phyloP scores from a whole-genome alignment of 2,113 vertebrate genomes.

The Apteryx mantelli region DNA sequence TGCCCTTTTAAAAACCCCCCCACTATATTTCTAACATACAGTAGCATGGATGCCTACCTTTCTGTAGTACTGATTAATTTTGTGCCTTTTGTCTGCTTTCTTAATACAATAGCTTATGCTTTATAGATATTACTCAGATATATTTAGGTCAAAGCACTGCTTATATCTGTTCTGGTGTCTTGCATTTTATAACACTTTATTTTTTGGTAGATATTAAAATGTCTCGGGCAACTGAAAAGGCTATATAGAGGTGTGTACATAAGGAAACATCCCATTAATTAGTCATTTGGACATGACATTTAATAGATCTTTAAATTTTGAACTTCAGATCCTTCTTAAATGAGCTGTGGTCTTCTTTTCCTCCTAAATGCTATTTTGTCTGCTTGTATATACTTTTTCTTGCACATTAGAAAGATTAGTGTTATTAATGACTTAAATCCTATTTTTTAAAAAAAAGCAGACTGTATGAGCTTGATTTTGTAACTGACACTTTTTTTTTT shows the following conservation, averaged over 20 bases:
- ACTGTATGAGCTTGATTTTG: conserved; percentile 32
- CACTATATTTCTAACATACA: not conserved
- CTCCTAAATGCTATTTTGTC: not conserved
- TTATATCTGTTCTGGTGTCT: not conserved
- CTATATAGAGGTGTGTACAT: not conserved
- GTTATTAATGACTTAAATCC: conserved; percentile 16
- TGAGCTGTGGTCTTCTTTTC: not conserved
- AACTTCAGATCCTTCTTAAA: not conserved
- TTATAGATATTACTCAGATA: conserved; percentile 47
- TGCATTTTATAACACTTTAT: not conserved
- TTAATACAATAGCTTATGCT: conserved; percentile 37
- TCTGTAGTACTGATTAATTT: conserved; percentile 48
- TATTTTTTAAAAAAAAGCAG: not conserved
- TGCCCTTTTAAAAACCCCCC: not conserved
- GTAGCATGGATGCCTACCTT: conserved; percentile 50
- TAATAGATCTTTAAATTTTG: not conserved
- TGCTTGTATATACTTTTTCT: not conserved
- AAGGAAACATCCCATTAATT: not conserved
- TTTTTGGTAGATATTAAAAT: not conserved
- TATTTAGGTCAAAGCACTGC: conserved; percentile 37
- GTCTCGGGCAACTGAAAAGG: not conserved
- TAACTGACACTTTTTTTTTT: conserved; percentile 19
- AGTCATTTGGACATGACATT: not conserved
- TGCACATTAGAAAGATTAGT: conserved; percentile 2
- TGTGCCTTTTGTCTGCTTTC: conserved; percentile 76